Conservation (phyloP, 2,113 vertebrate genomes). For the Ictalurus punctatus region DNA sequence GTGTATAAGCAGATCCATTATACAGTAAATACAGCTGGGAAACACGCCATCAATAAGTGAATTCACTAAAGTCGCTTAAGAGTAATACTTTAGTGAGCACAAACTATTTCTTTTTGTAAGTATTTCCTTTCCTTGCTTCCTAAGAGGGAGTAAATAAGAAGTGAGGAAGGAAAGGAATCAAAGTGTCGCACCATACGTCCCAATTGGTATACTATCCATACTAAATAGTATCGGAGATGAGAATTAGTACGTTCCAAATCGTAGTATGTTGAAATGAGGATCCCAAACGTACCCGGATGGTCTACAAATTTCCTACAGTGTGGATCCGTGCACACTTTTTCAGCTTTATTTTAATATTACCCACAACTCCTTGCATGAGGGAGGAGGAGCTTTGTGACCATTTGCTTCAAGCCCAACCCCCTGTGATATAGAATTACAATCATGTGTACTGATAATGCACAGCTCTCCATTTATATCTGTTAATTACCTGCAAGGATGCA, state of each 20-base stretch:
- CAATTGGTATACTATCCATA: no score
- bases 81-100: neutral
- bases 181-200: neutral
- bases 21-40: neutral
- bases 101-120: neutral
- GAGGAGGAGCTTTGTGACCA: no score
- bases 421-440: neutral
- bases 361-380: no score
- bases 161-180: neutral
- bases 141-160: neutral
- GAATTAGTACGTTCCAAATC: no score
- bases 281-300: no score
- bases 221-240: no score
- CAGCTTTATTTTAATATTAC: no score
- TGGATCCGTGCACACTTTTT: no score
- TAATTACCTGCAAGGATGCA: conserved; percentile 4
- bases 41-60: no score
- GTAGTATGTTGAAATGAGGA: no score
- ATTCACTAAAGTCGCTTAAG: neutral
- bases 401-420: neutral
- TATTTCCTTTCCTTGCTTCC: neutral
- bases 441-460: neutral
- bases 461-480: neutral
- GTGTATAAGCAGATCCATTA: neutral
- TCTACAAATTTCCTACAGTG: no score